These are phyloP conservation scores for Myotis vivesi DNA, from an alignment of 2,797 vertebrate species.

Conservation along the genomic window DNA sequence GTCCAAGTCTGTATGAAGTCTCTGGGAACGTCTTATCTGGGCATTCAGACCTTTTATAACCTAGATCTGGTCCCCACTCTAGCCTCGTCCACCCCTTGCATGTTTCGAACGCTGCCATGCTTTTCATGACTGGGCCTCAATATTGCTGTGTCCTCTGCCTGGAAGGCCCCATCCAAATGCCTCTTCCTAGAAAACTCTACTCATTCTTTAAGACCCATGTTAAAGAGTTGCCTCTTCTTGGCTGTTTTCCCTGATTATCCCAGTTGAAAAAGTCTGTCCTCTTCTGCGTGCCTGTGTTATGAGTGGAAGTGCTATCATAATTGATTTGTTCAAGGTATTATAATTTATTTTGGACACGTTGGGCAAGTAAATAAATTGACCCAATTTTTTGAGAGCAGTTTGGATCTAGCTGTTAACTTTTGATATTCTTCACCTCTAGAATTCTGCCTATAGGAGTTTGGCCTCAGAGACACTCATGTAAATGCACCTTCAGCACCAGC, in stretches of 20 bases:
- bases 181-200: not conserved
- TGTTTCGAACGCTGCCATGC: not conserved
- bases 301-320: not conserved
- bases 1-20: not conserved
- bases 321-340: not conserved
- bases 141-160: not conserved
- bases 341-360: not conserved
- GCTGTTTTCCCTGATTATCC: not conserved
- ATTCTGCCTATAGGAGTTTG: not conserved
- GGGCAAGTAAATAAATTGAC: not conserved
- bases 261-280: fast-evolving
- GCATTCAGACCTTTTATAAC: not conserved
- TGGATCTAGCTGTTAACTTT: not conserved
- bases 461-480: not conserved
- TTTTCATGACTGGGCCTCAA: not conserved
- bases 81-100: not conserved
- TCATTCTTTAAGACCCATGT: not conserved
- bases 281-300: not conserved
- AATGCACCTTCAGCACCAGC: not conserved
- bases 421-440: not conserved
- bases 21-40: not conserved
- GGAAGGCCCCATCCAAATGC: not conserved
- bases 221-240: not conserved
- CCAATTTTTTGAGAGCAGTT: not conserved
- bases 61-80: not conserved